Base-by-base conservation (phyloP, 1,140 invertebrate species). In the Drosophila mayri region DNA sequence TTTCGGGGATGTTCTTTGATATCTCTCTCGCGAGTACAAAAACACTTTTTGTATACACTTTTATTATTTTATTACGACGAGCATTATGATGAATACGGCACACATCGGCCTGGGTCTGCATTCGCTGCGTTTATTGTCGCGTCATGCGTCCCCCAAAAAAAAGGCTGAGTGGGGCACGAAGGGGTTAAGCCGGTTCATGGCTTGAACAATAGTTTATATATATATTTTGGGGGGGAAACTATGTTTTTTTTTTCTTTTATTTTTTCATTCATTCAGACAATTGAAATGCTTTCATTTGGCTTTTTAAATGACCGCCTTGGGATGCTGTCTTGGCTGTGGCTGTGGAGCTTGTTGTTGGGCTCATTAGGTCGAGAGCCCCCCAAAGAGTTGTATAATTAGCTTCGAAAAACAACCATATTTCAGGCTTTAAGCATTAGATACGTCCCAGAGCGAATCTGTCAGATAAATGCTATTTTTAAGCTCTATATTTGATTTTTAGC, bases 381-480 rank as follows among this genome's bases (percentile, higher is more conserved):
- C 79, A 64, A 25, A 61, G 65, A 73, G 83, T 66, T 79, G 74
- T 79, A 86, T 86, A 83, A 87, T 86, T 86, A 87, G 79, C 80
- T 73, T 25, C 28, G n/a, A 50, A 35, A 57, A 66, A 47, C 57
- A 72, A 37, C 59, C 49, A 54, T 43, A 52, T 49, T 66, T 50
- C 57, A 63, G 41, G 55, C 74, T 58, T 30, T 72, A 8, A 44
- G 55, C 57, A 54, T 57, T 44, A 47, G 41, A 60, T 32, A 35
- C 50, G 25, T 54, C 64, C 16, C 10, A 63, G 41, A 76, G 60
- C 57, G 71, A 79, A 82, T 86, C 83, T 79, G 82, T 83, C 83
- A 66, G 86, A 65, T 46, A 64, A 68, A 71, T 58, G 83, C 83
- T 86, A 87, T 86, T 86, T 86, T 87, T 78, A 79, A 86, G 74